Base-by-base conservation (phyloP, 2,888 invertebrate genomes). In the Xanthorhoe designata region DNA sequence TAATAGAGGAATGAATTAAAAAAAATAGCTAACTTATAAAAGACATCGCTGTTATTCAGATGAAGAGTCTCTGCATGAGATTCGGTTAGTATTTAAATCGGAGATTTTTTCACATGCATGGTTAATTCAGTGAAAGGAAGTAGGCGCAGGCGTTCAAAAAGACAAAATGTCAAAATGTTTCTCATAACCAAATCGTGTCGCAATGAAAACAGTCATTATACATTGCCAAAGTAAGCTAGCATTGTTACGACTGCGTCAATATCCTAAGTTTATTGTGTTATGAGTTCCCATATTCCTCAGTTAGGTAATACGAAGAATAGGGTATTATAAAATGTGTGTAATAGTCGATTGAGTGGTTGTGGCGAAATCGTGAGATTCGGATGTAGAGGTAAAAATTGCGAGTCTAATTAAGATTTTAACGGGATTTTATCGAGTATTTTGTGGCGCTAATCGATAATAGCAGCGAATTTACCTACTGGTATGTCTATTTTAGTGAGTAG, bases 311-410 rank as follows among this genome's bases (percentile, higher is more conserved):
- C 71, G 74, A 83, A 82, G 87, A 88, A 88, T 89, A 75, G 87
- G 75, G 84, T 86, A 88, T 89, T 89, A 88, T 87, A 82, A 86
- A 89, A 88, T 79, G 83, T 82, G 79, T 78, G 83, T 85, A 87
- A 87, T 77, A 74, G 74, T 32, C 75, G 75, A 83, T 80, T 77
- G 79, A 77, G 73, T 78, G 77, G 76, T 64, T 78, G 61, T 72
- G 70, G 62, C 50, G 73, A 70, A 75, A 73, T 65, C 54, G 56
- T 64, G 62, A 67, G 71, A 71, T 77, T 73, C 59, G 60, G 65
- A 60, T 67, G 47, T 58, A 15, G 10, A 49, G 49, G 18, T 35
- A 49, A 54, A 15, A 57, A 32, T 49, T 29, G 18, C 19, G 47
- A 13, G 13, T 15, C 17, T 17, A 47, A 47, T 47, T 47, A 17